Evolutionary conservation across 1,140 invertebrate genomes (phyloP), one percentile per base, ranked within the genome.

Genomic region (Zaprionus ornatus): DNA sequence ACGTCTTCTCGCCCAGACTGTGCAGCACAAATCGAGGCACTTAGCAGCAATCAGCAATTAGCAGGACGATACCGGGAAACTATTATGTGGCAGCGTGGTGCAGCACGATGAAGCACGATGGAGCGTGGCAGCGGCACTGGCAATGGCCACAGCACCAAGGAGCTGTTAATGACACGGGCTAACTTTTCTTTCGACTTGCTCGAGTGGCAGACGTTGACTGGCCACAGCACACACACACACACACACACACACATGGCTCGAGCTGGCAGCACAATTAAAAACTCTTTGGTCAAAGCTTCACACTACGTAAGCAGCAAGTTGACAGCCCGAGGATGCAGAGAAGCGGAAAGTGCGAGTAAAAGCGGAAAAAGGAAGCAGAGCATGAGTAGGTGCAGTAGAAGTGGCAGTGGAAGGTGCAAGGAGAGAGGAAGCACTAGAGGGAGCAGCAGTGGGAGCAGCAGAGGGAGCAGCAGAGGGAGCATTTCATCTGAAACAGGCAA

Each of bases 21-120:
- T 74, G 68, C 74, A 60, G 81, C 85, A 73, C 78, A 79, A 90
- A 90, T 90, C 85, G 81, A 70, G 81, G 80, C 85, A 88, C 84
- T 88, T 88, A 90, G 81, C 64, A 70, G 78, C 70, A 79, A 87
- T 87, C 85, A 83, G 67, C 74, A 76, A 71, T 90, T 87, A 88
- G 85, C 45, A 52, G 59, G 80, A 64, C 80, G 61, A 83, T 54
- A 62, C 76, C 63, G 80, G 27, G 35, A 71, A 74, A 57, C 60
- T 61, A 50, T 62, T 62, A 37, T 54, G 57, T 35, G 57, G 52
- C 59, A 35, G 21, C 42, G n/a, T 17, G n/a, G 40, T 48, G 61
- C 54, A 56, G 65, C 37, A 40, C 79, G 40, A 32, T 77, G 63
- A 7, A 42, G 40, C n/a, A n/a, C n/a, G n/a, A n/a, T n/a, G n/a